Conservation (phyloP, 2,797 vertebrate genomes). For the Hipposideros larvatus region DNA sequence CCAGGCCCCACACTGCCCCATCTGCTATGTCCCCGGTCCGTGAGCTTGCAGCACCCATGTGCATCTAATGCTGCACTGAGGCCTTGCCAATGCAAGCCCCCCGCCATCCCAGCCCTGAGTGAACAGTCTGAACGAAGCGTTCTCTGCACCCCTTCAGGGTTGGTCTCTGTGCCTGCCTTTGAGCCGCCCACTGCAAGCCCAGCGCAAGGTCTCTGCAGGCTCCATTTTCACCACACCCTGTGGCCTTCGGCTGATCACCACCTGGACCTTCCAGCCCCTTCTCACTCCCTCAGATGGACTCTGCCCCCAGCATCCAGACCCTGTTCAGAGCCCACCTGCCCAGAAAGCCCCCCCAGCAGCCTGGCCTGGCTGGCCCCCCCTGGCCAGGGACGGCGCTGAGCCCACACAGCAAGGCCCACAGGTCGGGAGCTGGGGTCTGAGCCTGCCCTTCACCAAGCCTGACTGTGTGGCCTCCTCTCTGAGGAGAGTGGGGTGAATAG, state of each 20-base stretch:
- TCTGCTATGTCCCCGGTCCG: no score
- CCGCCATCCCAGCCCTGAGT: neutral
- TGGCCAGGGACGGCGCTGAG: neutral
- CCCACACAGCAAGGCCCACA: neutral
- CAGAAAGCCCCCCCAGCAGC: neutral
- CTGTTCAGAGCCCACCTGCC: no score
- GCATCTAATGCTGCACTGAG: neutral
- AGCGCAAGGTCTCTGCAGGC: neutral
- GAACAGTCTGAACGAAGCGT: neutral
- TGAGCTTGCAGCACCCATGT: neutral
- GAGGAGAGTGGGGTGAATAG: no score
- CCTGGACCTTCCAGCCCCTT: neutral
- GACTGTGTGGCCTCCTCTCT: neutral
- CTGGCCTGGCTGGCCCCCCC: neutral
- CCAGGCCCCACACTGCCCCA: neutral
- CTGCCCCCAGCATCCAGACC: neutral
- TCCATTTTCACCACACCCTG: neutral
- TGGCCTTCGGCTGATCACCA: neutral
- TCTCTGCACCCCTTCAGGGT: rapidly evolving
- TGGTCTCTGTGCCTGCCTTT: rapidly evolving
- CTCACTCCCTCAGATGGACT: neutral
- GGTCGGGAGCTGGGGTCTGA: neutral
- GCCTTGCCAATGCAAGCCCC: rapidly evolving
- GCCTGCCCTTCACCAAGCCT: neutral
- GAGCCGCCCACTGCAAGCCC: neutral